phyloP scores from a whole-genome alignment of 2,888 invertebrate species.

The Callimorpha dominula region DNA sequence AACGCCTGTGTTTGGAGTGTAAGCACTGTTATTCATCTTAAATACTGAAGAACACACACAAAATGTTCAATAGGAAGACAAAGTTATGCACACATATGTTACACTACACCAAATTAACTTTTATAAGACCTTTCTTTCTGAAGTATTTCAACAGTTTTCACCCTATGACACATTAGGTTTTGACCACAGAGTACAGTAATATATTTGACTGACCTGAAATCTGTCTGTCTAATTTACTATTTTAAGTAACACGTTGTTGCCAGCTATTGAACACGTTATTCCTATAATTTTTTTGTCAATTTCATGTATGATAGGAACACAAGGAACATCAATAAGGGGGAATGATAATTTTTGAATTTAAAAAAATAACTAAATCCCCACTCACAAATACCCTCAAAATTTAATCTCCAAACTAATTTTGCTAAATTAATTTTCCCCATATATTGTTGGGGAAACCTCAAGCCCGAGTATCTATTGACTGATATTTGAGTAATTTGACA shows the following conservation, averaged over 20 bases:
- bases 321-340: not conserved
- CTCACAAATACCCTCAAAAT: too few species aligned
- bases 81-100: constrained; percentile 4
- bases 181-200: too few species aligned
- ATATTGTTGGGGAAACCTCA: not conserved
- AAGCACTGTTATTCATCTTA: constrained; percentile 60
- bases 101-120: not conserved
- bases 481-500: not conserved
- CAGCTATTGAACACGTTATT: not conserved
- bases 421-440: too few species aligned
- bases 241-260: not conserved
- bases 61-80: not conserved
- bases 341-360: too few species aligned
- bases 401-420: too few species aligned
- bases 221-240: not conserved
- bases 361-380: too few species aligned
- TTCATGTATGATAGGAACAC: too few species aligned
- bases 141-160: too few species aligned
- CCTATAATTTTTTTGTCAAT: too few species aligned
- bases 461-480: too few species aligned
- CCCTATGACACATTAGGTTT: too few species aligned
- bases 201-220: too few species aligned
- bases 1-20: constrained; percentile 54
- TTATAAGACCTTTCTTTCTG: not conserved
- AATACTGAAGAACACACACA: not conserved